phyloP scores from a whole-genome alignment of 1,140 invertebrate genomes.

The Drosophila suzukii region DNA sequence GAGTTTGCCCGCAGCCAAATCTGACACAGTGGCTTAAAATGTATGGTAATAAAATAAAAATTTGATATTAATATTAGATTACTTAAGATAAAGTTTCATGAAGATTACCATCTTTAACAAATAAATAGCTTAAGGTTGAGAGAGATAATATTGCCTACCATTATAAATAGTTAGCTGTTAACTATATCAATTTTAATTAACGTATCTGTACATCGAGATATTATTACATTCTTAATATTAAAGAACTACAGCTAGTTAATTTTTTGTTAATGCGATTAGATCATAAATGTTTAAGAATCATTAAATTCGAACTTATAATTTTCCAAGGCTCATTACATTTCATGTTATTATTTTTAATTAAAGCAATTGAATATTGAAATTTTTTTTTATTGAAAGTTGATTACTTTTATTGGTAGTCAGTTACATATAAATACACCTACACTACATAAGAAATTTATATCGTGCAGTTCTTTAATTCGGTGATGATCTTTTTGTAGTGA shows the following conservation, averaged over 20 bases:
- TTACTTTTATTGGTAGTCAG: not conserved
- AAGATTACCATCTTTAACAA: not conserved
- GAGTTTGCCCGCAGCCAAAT: constrained; percentile 24
- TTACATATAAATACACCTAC: not conserved
- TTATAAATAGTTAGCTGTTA: no score
- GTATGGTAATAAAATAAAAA: not conserved
- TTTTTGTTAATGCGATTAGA: not conserved
- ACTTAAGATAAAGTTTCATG: not conserved
- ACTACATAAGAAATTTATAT: not conserved
- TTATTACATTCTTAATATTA: not conserved
- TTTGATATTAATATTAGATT: not conserved
- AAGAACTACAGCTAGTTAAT: not conserved
- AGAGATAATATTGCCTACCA: not conserved
- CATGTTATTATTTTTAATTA: not conserved
- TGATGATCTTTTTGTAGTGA: no score
- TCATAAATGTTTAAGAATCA: not conserved
- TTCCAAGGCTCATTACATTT: not conserved
- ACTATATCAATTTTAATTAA: no score
- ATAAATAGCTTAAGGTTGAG: not conserved
- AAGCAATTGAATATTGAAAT: not conserved
- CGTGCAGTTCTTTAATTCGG: no score
- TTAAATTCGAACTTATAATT: not conserved
- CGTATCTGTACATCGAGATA: not conserved
- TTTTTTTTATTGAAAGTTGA: not conserved
- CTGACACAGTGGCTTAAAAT: constrained; percentile 5